Conservation (phyloP, 2,888 invertebrate species). For the Erpobdella octoculata region DNA sequence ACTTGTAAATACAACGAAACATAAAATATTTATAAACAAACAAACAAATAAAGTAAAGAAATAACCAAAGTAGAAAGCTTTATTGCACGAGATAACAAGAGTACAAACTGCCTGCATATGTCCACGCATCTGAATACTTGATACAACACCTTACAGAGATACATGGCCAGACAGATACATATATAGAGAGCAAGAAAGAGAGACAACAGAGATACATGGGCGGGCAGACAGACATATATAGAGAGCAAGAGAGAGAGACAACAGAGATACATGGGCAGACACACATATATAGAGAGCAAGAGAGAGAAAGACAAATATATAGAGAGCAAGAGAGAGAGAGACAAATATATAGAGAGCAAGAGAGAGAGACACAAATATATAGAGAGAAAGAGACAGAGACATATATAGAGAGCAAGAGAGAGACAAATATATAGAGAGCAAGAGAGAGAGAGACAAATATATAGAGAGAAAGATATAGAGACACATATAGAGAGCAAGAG, state of each 20-base stretch:
- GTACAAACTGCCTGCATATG: no score
- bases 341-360: background rate
- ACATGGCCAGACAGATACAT: no score
- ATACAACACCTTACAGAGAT: no score
- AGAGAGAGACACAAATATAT: background rate
- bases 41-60: no score
- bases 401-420: background rate
- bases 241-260: background rate
- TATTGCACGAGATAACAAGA: no score
- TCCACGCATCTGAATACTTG: no score
- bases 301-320: slow-evolving; percentile 1
- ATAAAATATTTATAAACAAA: no score
- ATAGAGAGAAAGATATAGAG: background rate
- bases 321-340: background rate
- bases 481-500: background rate
- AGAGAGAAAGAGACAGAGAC: background rate
- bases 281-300: slow-evolving; percentile 13
- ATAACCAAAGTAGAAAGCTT: no score
- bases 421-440: slow-evolving; percentile 17
- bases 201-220: background rate
- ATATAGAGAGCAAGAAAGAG: background rate
- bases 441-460: background rate
- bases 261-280: background rate
- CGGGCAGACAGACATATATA: background rate
- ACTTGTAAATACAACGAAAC: no score